A percentile compares a stretch with the other conserved stretches of the same genome.
Conservation (phyloP, 2,888 invertebrate species). For the Eilema sororculum region DNA sequence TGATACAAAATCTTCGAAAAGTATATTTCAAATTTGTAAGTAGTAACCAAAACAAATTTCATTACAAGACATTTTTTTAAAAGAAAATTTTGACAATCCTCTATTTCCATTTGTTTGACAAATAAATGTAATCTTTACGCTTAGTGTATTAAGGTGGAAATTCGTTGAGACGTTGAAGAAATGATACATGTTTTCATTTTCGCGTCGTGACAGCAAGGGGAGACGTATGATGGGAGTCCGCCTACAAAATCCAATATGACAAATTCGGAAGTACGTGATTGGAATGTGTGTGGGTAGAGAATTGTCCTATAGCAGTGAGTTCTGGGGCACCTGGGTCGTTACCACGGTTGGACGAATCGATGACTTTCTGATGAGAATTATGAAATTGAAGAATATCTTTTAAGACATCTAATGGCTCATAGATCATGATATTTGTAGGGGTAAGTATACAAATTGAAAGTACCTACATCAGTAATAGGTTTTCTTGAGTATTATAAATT, state of each 20-base stretch:
- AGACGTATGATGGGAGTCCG: conserved; percentile 79
- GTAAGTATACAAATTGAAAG: neutral
- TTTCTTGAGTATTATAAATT: too few relatives aligned
- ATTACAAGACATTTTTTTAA: conserved; percentile 59
- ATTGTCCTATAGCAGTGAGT: conserved; percentile 66
- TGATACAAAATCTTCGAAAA: conserved; percentile 36
- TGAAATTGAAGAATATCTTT: conserved; percentile 46
- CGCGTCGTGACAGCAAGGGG: conserved; percentile 79
- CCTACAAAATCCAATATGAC: conserved; percentile 86
- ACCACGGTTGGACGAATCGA: conserved; percentile 59
- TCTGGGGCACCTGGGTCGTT: conserved; percentile 64
- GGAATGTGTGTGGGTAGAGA: conserved; percentile 76
- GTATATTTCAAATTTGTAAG: conserved; percentile 48
- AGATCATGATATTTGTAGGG: conserved; percentile 20
- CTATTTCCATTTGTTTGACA: conserved; percentile 47
- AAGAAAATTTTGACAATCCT: conserved; percentile 53
- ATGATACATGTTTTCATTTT: conserved; percentile 85
- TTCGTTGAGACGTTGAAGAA: conserved; percentile 47
- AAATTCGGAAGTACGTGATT: conserved; percentile 86
- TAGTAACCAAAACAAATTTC: conserved; percentile 65
- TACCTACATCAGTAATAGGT: neutral
- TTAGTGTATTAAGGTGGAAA: conserved; percentile 55
- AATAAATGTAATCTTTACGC: conserved; percentile 49
- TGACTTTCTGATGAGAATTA: conserved; percentile 66
- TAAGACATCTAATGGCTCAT: conserved; percentile 37